A percentile compares a stretch with the other conserved stretches of the same genome.
Evolutionary conservation across 1,140 invertebrate species (phyloP).

Genomic region (Lamellibrachia luymesi): DNA sequence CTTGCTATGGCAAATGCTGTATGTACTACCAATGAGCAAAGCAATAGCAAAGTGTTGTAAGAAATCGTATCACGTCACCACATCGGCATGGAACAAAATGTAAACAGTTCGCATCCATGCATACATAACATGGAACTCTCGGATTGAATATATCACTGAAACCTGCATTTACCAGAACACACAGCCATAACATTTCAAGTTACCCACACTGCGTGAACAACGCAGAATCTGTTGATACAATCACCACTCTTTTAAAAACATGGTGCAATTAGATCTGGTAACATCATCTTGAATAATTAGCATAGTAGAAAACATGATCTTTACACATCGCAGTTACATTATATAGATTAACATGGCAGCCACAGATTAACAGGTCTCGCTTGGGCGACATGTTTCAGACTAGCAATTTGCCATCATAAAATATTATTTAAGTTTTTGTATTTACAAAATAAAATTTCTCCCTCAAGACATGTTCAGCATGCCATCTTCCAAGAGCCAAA

Average conservation of each 20-base stretch:
- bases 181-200: neutral
- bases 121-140: neutral
- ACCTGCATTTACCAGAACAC: neutral
- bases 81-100: neutral
- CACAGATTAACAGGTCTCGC: neutral
- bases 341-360: neutral
- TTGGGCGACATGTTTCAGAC: neutral
- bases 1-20: neutral
- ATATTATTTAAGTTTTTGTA: neutral
- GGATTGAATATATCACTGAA: neutral
- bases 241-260: neutral
- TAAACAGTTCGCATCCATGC: neutral
- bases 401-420: neutral
- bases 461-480: neutral
- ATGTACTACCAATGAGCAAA: neutral
- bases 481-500: neutral
- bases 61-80: neutral
- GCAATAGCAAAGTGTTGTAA: neutral
- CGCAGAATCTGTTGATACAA: neutral
- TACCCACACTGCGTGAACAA: neutral
- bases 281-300: neutral
- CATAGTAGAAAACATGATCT: too few species aligned
- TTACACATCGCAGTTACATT: neutral
- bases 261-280: neutral
- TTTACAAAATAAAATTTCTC: conserved; percentile 10